phyloP scores from a whole-genome alignment of 2,888 invertebrate species.

The Thecocarcelia acutangulata region DNA sequence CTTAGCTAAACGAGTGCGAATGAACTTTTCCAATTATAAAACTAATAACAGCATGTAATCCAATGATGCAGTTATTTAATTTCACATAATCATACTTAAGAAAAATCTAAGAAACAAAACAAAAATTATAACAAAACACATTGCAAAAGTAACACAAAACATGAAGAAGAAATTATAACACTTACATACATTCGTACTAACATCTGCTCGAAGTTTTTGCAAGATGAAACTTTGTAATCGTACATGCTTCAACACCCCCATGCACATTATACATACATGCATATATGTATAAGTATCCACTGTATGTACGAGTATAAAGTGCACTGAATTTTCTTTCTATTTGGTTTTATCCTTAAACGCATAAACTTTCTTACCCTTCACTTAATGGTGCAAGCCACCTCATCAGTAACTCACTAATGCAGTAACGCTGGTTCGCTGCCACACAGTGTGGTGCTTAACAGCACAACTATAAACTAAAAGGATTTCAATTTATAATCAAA shows the following conservation, averaged over 20 bases:
- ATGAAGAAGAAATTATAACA: constrained; percentile 55
- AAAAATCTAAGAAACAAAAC: constrained; percentile 48
- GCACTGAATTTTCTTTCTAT: constrained; percentile 10
- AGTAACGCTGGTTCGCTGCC: constrained; percentile 3
- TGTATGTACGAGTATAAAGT: constrained; percentile 4
- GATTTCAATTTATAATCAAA: constrained; percentile 60
- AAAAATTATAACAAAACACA: constrained; percentile 35
- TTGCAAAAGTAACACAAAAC: constrained; percentile 22
- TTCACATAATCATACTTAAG: constrained; percentile 57
- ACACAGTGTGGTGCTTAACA: constrained; percentile 47
- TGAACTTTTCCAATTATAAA: constrained; percentile 69
- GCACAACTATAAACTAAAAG: constrained; percentile 49
- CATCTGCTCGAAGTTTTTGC: constrained; percentile 39
- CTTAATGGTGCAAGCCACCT: constrained; percentile 29
- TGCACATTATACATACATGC: not conserved
- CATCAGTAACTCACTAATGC: constrained; percentile 13
- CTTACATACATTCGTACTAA: constrained; percentile 7
- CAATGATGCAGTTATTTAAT: constrained; percentile 66
- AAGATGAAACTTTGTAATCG: constrained; percentile 55
- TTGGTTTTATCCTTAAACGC: not conserved
- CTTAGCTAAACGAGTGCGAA: constrained; percentile 46
- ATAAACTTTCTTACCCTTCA: constrained; percentile 21
- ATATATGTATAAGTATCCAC: not conserved
- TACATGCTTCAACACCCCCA: constrained; percentile 49
- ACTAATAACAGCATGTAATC: constrained; percentile 67